These are phyloP conservation scores for Imbricaverruca yamaguchii DNA, from an alignment of 2,888 invertebrate genomes.

Conservation along the genomic window DNA sequence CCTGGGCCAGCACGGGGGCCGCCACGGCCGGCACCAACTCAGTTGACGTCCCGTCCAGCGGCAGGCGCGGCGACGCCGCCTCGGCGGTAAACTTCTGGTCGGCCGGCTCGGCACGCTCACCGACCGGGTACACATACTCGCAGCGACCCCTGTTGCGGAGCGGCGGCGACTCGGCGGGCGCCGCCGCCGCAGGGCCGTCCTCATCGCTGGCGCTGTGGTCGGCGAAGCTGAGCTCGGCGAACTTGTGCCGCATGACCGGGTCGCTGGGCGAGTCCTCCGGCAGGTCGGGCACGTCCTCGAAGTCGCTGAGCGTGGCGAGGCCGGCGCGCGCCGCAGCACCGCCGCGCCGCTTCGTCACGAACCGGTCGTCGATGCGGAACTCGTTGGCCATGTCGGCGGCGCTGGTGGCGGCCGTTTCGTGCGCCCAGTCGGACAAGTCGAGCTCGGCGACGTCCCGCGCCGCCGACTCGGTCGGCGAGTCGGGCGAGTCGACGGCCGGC, in stretches of 20 bases:
- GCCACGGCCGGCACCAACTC: neutral
- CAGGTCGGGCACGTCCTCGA: conserved; percentile 26
- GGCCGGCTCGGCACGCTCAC: too few species aligned
- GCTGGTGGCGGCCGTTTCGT: conserved; percentile 41
- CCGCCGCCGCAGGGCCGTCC: neutral
- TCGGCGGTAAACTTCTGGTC: too few species aligned
- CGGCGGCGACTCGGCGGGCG: neutral
- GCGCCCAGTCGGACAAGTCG: conserved; percentile 33
- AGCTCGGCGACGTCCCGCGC: conserved; percentile 6
- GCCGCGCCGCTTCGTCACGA: conserved; percentile 25
- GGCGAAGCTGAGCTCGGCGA: conserved; percentile 23
- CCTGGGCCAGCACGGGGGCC: neutral
- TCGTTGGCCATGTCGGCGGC: conserved; percentile 36
- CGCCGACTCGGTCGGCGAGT: conserved; percentile 33
- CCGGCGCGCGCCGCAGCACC: neutral
- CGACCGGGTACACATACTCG: neutral
- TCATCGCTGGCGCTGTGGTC: conserved; percentile 23
- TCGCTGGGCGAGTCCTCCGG: conserved; percentile 26
- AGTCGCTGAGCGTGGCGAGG: conserved; percentile 26
- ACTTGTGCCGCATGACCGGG: conserved; percentile 9
- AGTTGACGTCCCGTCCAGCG: too few species aligned
- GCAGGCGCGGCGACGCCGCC: too few species aligned
- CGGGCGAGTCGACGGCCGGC: conserved; percentile 36
- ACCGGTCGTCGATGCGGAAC: conserved; percentile 1
- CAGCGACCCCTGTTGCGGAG: neutral